A percentile compares a stretch with the other conserved stretches of the same genome.
These are phyloP conservation scores for Virgularia gustaviana DNA, from an alignment of 92 coral and sea anemone genomes.

Conservation along the genomic window DNA sequence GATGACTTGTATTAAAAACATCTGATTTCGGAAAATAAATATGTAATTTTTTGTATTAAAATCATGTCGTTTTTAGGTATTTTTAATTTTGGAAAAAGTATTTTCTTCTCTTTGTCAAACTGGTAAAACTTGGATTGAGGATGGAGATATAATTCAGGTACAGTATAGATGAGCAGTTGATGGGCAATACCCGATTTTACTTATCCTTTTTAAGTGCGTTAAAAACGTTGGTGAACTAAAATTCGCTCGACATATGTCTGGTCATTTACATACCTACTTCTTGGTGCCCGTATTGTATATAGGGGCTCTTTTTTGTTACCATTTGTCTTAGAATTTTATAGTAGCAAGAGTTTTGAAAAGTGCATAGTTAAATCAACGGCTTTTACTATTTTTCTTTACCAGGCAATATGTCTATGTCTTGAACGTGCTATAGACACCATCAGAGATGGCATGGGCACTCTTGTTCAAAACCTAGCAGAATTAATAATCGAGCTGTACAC, in stretches of 20 bases:
- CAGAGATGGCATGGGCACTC: slow-evolving; percentile 84
- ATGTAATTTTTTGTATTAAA: background rate
- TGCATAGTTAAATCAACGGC: no score
- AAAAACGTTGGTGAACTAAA: no score
- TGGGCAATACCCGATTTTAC: no score
- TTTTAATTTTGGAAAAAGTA: slow-evolving; percentile 22
- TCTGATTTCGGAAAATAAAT: background rate
- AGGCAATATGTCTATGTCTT: slow-evolving; percentile 63
- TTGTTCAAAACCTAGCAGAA: slow-evolving; percentile 69
- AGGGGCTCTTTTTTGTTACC: no score
- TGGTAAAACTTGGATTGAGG: slow-evolving; percentile 35
- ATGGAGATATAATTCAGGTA: slow-evolving; percentile 25
- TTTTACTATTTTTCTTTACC: background rate
- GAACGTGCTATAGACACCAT: slow-evolving; percentile 90
- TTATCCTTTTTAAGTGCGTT: no score
- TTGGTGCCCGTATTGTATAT: no score
- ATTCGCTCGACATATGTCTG: no score
- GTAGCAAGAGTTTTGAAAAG: no score
- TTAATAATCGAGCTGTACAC: slow-evolving; percentile 62
- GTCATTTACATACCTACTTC: no score
- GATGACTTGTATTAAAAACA: background rate
- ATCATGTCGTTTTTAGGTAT: background rate
- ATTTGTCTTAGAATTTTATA: no score
- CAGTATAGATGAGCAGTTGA: background rate
- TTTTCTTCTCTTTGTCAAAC: slow-evolving; percentile 24